Evolutionary conservation across 2,888 invertebrate genomes (phyloP), one percentile per base, ranked within the genome.

Genomic region (Lottia scabra): DNA sequence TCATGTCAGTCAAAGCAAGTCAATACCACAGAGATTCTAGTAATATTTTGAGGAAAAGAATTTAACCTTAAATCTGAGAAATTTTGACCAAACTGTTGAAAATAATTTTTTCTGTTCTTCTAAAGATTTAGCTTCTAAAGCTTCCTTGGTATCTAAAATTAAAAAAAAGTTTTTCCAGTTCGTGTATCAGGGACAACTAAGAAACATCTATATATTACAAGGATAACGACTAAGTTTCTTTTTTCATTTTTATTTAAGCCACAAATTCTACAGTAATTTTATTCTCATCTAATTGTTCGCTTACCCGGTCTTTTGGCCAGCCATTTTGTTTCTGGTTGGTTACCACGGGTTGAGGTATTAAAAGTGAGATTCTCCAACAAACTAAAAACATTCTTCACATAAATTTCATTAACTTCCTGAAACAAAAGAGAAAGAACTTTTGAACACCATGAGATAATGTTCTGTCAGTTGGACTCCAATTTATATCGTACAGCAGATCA

Each of bases 41-140:
- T n/a, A n/a, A n/a, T n/a, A n/a, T n/a, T n/a, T n/a, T n/a, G n/a
- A n/a, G n/a, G n/a, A n/a, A n/a, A n/a, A n/a, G n/a, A n/a, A 10
- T 13, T 74, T 68, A 71, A 88, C 88, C 83, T 86, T 83, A 46
- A 77, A 77, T 64, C 80, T 77, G 16, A 89, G 78, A 73, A 87
- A 89, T 65, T 81, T 75, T 23, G 87, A 67, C 89, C 89, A 88
- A 0, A 83, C 70, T 38, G 72, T 76, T 10, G 87, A 81, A 74
- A 85, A 89, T 15, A 92, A 91, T 19, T 90, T 89, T 83, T 92
- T 93, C 43, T 92, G 92, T 66, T 91, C 93, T 67, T 75, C 76
- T 23, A 77, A 62, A 30, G 73, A 75, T 13, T 23, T 56, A 12
- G 56, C 19, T 56, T 56, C 10, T 23, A 56, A 19, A 56, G 23